These are phyloP conservation scores for Cottus gobio DNA, from an alignment of 2,113 vertebrate species.

Conservation along the genomic window DNA sequence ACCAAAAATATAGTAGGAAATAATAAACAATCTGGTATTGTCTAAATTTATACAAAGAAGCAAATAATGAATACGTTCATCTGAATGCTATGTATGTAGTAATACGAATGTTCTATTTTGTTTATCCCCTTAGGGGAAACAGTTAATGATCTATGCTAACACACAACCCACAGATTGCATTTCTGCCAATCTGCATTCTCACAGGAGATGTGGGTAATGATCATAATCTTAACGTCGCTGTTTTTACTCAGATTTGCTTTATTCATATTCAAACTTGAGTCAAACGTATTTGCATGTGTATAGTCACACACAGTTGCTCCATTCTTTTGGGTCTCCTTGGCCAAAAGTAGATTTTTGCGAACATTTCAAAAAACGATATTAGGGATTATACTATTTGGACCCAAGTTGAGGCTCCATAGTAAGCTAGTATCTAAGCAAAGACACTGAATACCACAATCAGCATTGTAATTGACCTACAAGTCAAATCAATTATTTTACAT, in stretches of 20 bases:
- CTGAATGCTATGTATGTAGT: slow-evolving; percentile 7
- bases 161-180: slow-evolving; percentile 37
- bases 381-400: neutral
- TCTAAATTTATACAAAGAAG: slow-evolving; percentile 18
- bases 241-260: neutral
- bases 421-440: neutral
- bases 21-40: slow-evolving; percentile 5
- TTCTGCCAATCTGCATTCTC: slow-evolving; percentile 30
- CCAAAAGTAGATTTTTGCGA: neutral
- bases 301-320: neutral
- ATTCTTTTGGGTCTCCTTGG: neutral
- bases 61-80: slow-evolving; percentile 25
- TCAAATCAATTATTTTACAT: neutral
- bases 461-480: neutral
- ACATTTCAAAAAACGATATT: neutral
- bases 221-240: slow-evolving; percentile 4
- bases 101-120: slow-evolving; percentile 34
- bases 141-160: slow-evolving; percentile 55
- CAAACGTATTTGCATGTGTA: neutral
- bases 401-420: neutral
- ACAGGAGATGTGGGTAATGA: slow-evolving; percentile 18
- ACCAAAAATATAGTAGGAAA: slow-evolving; percentile 1
- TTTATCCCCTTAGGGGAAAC: slow-evolving; percentile 38
- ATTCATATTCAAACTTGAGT: neutral
- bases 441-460: neutral